phyloP scores from a whole-genome alignment of 1,140 invertebrate genomes.

The Sycophila sp. region DNA sequence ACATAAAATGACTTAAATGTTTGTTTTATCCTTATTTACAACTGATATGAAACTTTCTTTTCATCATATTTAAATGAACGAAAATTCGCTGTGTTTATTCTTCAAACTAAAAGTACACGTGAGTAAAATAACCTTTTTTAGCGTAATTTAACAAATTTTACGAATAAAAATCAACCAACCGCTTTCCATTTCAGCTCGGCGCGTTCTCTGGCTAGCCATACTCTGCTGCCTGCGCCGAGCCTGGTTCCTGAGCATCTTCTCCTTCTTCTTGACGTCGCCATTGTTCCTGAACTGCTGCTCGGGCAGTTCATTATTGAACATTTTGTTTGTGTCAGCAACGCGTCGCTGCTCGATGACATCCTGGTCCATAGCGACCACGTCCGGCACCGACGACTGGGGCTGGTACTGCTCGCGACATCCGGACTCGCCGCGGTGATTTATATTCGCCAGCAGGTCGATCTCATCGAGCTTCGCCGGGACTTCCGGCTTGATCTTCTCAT shows the following conservation, averaged over 20 bases:
- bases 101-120: too few relatives aligned
- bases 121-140: too few relatives aligned
- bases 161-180: background rate
- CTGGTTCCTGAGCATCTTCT: conserved; percentile 62
- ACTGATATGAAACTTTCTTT: too few relatives aligned
- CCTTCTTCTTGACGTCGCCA: conserved; percentile 54
- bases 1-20: too few relatives aligned
- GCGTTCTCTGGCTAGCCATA: background rate
- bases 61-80: too few relatives aligned
- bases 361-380: conserved; percentile 59
- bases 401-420: conserved; percentile 39
- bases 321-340: background rate
- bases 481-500: too few relatives aligned
- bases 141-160: too few relatives aligned
- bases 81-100: too few relatives aligned
- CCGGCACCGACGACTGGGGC: conserved; percentile 54
- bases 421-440: conserved; percentile 26
- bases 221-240: conserved; percentile 45
- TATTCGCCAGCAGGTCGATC: conserved; percentile 62
- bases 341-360: background rate
- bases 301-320: background rate
- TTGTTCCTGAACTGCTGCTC: background rate
- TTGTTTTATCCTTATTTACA: too few relatives aligned
- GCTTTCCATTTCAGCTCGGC: conserved; percentile 53
- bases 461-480: conserved; percentile 57